A percentile compares a stretch with the other conserved stretches of the same genome.
Evolutionary conservation across 2,113 vertebrate species (phyloP).

Genomic region (Procapra przewalskii): DNA sequence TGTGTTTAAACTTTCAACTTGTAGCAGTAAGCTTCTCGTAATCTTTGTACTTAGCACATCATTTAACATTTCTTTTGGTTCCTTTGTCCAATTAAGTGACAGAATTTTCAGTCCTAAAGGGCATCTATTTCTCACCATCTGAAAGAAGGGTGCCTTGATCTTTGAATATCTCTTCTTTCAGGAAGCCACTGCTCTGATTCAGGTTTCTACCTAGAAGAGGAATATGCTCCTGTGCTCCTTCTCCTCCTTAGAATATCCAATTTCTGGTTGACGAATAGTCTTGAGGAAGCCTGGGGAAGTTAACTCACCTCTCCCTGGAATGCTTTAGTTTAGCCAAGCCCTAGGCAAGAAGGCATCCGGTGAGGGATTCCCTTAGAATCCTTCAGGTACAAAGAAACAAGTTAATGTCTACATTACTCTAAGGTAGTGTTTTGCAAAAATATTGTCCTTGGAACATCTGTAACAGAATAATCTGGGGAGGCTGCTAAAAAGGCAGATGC

Average conservation of each 20-base stretch:
- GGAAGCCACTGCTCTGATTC: not conserved
- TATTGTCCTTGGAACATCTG: not conserved
- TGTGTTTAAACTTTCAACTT: not conserved
- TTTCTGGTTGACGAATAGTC: not conserved
- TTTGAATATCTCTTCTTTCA: not conserved
- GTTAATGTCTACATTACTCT: conserved; percentile 40
- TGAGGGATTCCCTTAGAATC: not conserved
- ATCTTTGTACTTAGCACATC: not conserved
- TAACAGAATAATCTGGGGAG: not conserved
- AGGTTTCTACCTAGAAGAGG: not conserved
- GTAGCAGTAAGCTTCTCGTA: not conserved
- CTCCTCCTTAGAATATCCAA: not conserved
- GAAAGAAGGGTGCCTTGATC: not conserved
- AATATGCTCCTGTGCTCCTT: not conserved
- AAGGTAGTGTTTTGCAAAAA: conserved; percentile 24
- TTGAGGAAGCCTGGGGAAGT: not conserved
- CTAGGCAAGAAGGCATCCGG: conserved; percentile 36
- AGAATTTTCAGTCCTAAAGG: not conserved
- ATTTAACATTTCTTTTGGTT: not conserved
- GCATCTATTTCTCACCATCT: not conserved
- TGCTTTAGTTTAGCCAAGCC: conserved; percentile 9
- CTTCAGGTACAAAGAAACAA: conserved; percentile 3
- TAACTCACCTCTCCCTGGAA: not conserved
- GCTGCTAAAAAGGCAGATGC: not conserved
- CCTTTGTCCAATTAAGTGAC: not conserved